A percentile compares a stretch with the other conserved stretches of the same genome.
Conservation (phyloP, 2,888 invertebrate species). For the Agrochola lota region DNA sequence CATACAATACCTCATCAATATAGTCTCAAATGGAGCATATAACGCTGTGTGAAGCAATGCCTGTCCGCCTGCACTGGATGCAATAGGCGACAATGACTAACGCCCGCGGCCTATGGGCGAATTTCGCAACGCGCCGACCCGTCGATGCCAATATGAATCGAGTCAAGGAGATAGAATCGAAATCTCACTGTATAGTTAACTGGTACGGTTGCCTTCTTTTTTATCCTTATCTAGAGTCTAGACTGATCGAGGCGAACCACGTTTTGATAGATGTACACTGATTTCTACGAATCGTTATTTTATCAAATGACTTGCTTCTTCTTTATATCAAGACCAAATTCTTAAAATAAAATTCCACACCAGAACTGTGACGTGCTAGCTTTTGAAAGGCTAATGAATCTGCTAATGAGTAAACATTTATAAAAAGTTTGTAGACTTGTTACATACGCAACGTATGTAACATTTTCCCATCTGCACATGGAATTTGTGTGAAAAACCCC, state of each 20-base stretch:
- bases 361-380: constrained; percentile 1
- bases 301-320: constrained; percentile 46
- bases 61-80: constrained; percentile 73
- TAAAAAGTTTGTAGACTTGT: constrained; percentile 41
- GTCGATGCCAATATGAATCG: constrained; percentile 82
- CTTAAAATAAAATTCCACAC: neutral
- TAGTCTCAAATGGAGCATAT: constrained; percentile 65
- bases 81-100: constrained; percentile 87
- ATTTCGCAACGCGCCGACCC: constrained; percentile 81
- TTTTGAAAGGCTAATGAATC: constrained; percentile 32
- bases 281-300: constrained; percentile 62
- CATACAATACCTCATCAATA: constrained; percentile 60
- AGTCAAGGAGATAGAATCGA: constrained; percentile 85
- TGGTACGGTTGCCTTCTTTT: constrained; percentile 78
- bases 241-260: constrained; percentile 64
- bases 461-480: constrained; percentile 55
- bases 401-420: constrained; percentile 45
- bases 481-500: constrained; percentile 68
- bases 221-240: constrained; percentile 74
- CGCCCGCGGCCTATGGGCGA: constrained; percentile 78
- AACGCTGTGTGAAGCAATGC: constrained; percentile 67
- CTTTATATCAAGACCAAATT: neutral
- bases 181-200: constrained; percentile 79
- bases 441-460: constrained; percentile 55
- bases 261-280: constrained; percentile 65